These are phyloP conservation scores for Crossocerus cetratus DNA, from an alignment of 2,888 invertebrate species.

Conservation along the genomic window DNA sequence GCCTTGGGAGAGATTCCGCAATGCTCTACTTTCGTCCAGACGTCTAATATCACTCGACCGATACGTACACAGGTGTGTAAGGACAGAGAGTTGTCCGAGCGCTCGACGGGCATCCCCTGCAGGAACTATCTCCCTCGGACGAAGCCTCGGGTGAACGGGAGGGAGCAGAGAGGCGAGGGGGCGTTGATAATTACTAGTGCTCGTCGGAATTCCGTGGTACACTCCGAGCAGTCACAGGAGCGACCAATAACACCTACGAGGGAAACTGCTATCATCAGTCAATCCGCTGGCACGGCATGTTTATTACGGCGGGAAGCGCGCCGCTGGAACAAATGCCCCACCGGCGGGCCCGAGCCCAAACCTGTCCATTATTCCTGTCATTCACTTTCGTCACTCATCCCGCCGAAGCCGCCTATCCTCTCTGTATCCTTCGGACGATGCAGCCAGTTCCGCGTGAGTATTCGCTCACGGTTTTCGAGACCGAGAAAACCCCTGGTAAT, in stretches of 20 bases:
- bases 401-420: too few relatives aligned
- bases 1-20: too few relatives aligned
- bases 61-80: too few relatives aligned
- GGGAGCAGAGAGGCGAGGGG: not conserved
- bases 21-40: too few relatives aligned
- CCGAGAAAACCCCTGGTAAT: too few relatives aligned
- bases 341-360: constrained; percentile 41
- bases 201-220: constrained; percentile 33
- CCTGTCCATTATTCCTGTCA: constrained; percentile 61
- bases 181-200: constrained; percentile 45
- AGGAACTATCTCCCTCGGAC: constrained; percentile 10
- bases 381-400: constrained; percentile 60
- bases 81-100: too few relatives aligned
- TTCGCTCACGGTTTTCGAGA: too few relatives aligned
- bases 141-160: constrained; percentile 8
- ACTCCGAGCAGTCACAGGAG: constrained; percentile 41
- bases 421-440: not conserved
- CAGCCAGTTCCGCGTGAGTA: too few relatives aligned
- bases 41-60: too few relatives aligned
- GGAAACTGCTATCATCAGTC: constrained; percentile 60
- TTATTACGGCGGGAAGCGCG: constrained; percentile 58
- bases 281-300: constrained; percentile 59
- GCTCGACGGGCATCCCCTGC: too few relatives aligned
- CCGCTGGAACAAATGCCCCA: constrained; percentile 57
- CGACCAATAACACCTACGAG: constrained; percentile 57